A percentile compares a stretch with the other conserved stretches of the same genome.
Conservation (phyloP, 2,113 vertebrate genomes). For the Apteryx owenii region DNA sequence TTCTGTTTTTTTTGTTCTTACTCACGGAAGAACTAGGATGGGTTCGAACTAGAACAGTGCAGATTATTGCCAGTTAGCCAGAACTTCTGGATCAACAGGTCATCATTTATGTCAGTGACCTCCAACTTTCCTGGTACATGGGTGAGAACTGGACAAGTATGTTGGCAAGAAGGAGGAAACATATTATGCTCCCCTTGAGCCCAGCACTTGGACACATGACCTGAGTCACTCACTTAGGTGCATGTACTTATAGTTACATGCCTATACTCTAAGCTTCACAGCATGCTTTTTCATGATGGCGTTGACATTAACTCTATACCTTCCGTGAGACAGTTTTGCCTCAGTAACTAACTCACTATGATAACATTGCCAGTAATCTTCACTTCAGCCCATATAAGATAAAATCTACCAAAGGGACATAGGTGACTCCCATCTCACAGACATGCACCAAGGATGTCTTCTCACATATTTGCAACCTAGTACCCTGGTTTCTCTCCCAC, state of each 20-base stretch:
- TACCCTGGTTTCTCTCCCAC: background rate
- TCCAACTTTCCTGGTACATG: background rate
- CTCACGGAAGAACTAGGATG: background rate
- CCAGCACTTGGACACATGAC: background rate
- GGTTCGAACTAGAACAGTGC: background rate
- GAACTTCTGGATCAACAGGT: background rate
- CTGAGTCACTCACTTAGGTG: background rate
- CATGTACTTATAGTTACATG: background rate
- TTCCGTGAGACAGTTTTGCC: no score
- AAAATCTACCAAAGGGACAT: no score
- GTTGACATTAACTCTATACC: background rate
- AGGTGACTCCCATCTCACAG: background rate
- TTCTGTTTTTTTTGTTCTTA: background rate
- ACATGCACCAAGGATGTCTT: background rate
- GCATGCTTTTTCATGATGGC: accelerated
- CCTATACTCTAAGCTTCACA: background rate
- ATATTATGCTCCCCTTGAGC: background rate
- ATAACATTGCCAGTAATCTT: no score
- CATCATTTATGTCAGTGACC: background rate
- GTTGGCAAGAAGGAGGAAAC: background rate
- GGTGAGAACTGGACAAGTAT: background rate
- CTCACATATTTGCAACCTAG: background rate
- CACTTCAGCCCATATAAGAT: no score
- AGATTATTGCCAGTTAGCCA: background rate
- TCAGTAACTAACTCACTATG: no score